These are phyloP conservation scores for Clanis bilineata DNA, from an alignment of 2,888 invertebrate species.

Conservation along the genomic window DNA sequence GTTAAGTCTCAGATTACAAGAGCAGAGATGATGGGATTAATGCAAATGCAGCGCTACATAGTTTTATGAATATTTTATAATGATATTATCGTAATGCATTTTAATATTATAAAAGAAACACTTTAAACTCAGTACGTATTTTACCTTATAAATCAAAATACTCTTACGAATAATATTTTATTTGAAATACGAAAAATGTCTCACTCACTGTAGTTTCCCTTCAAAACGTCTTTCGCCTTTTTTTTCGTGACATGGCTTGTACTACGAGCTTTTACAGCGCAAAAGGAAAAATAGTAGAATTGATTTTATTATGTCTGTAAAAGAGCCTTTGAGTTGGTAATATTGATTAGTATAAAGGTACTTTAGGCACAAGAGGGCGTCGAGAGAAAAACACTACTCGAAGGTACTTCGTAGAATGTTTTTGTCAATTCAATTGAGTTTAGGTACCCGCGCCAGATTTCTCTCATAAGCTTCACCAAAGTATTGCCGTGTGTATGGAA, in stretches of 20 bases:
- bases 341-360: conserved; percentile 13
- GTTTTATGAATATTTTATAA: not conserved
- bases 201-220: no score
- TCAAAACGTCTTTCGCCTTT: not conserved
- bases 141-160: not conserved
- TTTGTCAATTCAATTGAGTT: conserved; percentile 8
- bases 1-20: not conserved
- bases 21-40: not conserved
- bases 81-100: not conserved
- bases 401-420: conserved; percentile 1
- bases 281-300: not conserved
- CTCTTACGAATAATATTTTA: conserved; percentile 26
- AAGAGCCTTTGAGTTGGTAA: not conserved
- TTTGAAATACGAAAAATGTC: conserved; percentile 24
- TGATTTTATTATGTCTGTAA: not conserved
- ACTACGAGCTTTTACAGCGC: not conserved
- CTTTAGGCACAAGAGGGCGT: not conserved
- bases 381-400: not conserved
- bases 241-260: not conserved
- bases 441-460: not conserved
- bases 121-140: not conserved
- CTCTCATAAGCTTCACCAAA: not conserved
- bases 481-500: conserved; percentile 1
- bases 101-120: not conserved
- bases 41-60: no score